These are phyloP conservation scores for Craterocephalus amniculus DNA, from an alignment of 2,797 vertebrate genomes.

Conservation along the genomic window DNA sequence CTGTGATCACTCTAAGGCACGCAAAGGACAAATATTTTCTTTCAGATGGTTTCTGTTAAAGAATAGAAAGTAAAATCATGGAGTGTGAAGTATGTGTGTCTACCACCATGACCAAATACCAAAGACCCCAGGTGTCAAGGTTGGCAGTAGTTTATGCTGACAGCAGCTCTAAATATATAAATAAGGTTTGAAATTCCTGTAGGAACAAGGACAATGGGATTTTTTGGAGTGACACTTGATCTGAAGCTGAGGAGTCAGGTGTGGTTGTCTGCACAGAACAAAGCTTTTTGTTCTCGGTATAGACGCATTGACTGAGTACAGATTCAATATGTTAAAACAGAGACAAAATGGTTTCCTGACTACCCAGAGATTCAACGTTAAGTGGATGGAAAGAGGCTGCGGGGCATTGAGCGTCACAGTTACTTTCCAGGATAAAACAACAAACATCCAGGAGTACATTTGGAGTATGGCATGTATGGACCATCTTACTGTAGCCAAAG, in stretches of 20 bases:
- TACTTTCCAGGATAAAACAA: neutral
- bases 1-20: slow-evolving; percentile 19
- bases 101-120: slow-evolving; percentile 14
- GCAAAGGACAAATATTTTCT: slow-evolving; percentile 7
- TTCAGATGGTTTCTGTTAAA: slow-evolving; percentile 23
- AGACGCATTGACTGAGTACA: neutral
- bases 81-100: neutral
- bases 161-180: slow-evolving; percentile 72
- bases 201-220: slow-evolving; percentile 42
- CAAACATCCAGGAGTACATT: neutral
- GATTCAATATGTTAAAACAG: neutral
- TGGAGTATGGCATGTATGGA: neutral
- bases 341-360: neutral
- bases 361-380: neutral
- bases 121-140: slow-evolving; percentile 63
- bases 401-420: neutral
- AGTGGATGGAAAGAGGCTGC: neutral
- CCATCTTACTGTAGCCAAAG: too few relatives aligned
- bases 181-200: slow-evolving; percentile 60
- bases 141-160: slow-evolving; percentile 57
- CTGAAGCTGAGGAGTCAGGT: slow-evolving; percentile 40
- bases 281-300: slow-evolving; percentile 6
- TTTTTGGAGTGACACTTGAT: slow-evolving; percentile 65
- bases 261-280: slow-evolving; percentile 46
- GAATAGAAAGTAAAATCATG: slow-evolving; percentile 3